phyloP scores from a whole-genome alignment of 1,140 invertebrate species.

The Tenebrio molitor region DNA sequence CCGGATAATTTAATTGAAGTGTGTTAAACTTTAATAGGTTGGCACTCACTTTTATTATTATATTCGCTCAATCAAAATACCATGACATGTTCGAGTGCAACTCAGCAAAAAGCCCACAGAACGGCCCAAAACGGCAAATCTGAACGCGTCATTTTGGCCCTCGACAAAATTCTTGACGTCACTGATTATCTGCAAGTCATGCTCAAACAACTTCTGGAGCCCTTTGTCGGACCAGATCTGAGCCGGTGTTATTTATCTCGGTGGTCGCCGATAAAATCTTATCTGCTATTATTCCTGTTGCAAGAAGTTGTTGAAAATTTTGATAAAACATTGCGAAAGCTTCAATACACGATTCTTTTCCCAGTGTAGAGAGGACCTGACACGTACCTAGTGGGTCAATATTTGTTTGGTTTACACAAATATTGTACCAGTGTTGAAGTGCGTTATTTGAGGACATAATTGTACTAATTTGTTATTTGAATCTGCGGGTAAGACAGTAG shows the following conservation, averaged over 20 bases:
- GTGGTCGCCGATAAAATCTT: constrained; percentile 26
- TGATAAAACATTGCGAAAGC: constrained; percentile 16
- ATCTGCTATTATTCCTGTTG: constrained; percentile 8
- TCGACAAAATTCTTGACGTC: no score
- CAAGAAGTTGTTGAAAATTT: constrained; percentile 2
- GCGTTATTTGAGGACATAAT: constrained; percentile 16
- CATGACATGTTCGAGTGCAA: background rate
- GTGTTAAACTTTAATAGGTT: constrained; percentile 3
- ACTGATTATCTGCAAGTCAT: no score
- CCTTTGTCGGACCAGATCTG: no score
- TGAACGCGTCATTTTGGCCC: no score
- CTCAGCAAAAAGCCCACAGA: no score
- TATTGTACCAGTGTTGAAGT: constrained; percentile 18
- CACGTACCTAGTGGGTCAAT: constrained; percentile 27
- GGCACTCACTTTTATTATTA: constrained; percentile 16
- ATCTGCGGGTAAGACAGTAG: background rate
- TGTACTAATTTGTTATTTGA: constrained; percentile 23
- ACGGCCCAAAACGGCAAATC: no score
- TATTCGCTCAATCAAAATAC: background rate
- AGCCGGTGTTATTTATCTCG: no score
- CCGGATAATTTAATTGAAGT: constrained; percentile 23
- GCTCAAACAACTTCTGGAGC: no score
- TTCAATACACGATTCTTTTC: no score
- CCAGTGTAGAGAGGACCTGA: background rate
- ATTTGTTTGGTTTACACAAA: constrained; percentile 31